These are phyloP conservation scores for Eurosta solidaginis DNA, from an alignment of 1,140 invertebrate genomes.

Conservation along the genomic window DNA sequence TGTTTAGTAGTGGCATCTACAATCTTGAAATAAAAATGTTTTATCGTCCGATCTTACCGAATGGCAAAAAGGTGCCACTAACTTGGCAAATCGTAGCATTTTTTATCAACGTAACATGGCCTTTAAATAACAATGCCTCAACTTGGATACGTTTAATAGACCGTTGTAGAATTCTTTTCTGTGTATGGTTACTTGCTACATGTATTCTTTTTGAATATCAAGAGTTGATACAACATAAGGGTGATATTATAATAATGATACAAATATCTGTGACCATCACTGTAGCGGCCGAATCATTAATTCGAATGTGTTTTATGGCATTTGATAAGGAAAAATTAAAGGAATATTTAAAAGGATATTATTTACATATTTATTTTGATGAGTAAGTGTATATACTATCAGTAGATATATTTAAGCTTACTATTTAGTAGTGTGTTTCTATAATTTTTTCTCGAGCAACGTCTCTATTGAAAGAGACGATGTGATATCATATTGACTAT, in stretches of 20 bases:
- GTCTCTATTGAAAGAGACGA: too few species aligned
- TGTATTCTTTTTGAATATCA: not conserved
- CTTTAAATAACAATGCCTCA: not conserved
- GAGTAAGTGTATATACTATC: not conserved
- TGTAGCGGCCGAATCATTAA: not conserved
- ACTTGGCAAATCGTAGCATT: not conserved
- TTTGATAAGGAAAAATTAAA: slow-evolving; percentile 29
- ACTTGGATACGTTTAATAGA: not conserved
- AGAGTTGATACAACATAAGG: not conserved
- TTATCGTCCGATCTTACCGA: not conserved
- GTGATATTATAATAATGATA: not conserved
- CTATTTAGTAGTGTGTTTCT: too few species aligned
- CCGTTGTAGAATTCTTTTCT: not conserved
- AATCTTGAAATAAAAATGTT: not conserved
- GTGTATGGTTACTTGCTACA: not conserved
- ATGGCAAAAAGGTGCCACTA: not conserved
- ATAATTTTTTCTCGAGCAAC: too few species aligned
- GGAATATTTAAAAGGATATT: slow-evolving; percentile 41
- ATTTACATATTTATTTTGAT: slow-evolving; percentile 43
- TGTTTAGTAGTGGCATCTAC: not conserved
- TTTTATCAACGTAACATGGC: not conserved
- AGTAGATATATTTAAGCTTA: not conserved
- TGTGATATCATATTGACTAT: too few species aligned
- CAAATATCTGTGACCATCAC: not conserved
- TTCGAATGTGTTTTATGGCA: not conserved